These are phyloP conservation scores for Xerus inauris DNA, from an alignment of 2,113 vertebrate species.

Conservation along the genomic window DNA sequence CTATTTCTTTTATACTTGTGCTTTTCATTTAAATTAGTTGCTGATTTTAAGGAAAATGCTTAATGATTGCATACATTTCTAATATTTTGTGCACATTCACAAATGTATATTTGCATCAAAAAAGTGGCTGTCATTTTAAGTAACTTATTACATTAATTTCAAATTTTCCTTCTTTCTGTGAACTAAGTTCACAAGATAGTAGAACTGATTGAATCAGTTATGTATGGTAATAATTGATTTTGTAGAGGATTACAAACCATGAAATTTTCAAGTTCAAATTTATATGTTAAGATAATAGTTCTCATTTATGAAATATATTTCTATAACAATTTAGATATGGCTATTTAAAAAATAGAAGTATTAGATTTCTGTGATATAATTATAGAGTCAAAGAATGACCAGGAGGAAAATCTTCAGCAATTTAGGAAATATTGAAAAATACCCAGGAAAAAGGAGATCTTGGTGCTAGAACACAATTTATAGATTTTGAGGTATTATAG, in stretches of 20 bases:
- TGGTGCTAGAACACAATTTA: not conserved
- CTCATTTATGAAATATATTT: not conserved
- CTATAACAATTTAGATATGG: not conserved
- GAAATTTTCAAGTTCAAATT: not conserved
- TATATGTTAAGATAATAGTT: not conserved
- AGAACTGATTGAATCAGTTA: not conserved
- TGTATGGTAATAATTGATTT: not conserved
- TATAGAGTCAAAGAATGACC: not conserved
- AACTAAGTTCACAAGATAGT: not conserved
- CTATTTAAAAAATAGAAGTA: not conserved
- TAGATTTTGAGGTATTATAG: not conserved
- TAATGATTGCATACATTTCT: not conserved
- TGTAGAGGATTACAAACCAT: not conserved
- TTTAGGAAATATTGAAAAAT: not conserved
- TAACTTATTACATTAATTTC: not conserved
- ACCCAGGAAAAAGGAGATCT: not conserved
- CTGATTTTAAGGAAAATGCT: not conserved
- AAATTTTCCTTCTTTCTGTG: not conserved
- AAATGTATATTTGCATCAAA: slow-evolving; percentile 3
- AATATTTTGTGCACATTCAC: not conserved
- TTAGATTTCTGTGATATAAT: not conserved
- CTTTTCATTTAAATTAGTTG: not conserved
- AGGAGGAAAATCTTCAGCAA: not conserved
- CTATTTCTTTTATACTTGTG: not conserved
- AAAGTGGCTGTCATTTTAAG: not conserved